phyloP scores from a whole-genome alignment of 2,797 vertebrate genomes.

The Brachymystax lenok region DNA sequence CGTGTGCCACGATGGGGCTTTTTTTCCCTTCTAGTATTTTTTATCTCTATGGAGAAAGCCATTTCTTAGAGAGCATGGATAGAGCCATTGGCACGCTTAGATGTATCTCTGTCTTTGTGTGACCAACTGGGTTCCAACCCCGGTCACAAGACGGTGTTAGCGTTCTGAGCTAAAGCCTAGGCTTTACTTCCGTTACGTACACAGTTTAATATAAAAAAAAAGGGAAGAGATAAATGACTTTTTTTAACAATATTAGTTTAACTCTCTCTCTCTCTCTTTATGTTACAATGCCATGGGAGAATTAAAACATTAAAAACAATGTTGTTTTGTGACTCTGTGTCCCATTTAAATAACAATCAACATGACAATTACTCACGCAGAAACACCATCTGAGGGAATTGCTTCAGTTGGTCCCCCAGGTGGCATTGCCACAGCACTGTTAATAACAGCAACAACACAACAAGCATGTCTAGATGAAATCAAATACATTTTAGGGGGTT shows the following conservation, averaged over 20 bases:
- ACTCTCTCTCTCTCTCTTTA: neutral
- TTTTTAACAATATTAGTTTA: neutral
- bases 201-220: neutral
- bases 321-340: conserved; percentile 5
- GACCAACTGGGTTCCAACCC: too few relatives aligned
- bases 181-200: neutral
- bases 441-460: conserved; percentile 35
- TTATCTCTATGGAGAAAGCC: too few relatives aligned
- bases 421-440: conserved; percentile 12
- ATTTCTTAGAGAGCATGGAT: too few relatives aligned
- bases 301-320: conserved; percentile 43
- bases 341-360: conserved; percentile 50
- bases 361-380: conserved; percentile 45
- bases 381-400: conserved; percentile 49
- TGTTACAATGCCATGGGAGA: neutral
- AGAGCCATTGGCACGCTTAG: too few relatives aligned
- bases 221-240: too few relatives aligned
- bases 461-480: neutral
- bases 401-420: conserved; percentile 26
- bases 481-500: neutral
- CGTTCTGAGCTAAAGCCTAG: neutral
- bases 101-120: too few relatives aligned
- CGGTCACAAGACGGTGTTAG: neutral
- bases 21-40: too few relatives aligned
- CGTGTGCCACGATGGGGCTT: too few relatives aligned